Conservation (phyloP, 2,113 vertebrate genomes). For the Alaudala cheleensis region DNA sequence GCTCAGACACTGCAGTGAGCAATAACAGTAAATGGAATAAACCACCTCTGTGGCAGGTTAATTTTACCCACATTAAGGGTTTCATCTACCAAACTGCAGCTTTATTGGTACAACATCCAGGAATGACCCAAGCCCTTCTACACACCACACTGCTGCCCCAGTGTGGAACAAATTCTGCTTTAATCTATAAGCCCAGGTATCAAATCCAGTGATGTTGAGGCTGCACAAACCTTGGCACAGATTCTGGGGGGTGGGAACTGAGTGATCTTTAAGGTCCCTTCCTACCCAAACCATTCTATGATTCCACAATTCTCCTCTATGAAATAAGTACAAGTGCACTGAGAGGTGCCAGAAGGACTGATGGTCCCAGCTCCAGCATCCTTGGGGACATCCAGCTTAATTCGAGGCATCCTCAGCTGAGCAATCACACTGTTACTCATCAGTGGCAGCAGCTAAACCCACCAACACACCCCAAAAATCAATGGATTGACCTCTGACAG, state of each 20-base stretch:
- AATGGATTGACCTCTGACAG: not conserved
- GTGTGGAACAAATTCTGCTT: not conserved
- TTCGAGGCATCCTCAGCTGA: not conserved
- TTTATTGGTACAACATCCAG: not conserved
- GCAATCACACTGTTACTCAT: not conserved
- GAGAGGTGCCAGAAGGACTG: not conserved
- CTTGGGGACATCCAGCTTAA: not conserved
- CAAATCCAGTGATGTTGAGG: accelerated
- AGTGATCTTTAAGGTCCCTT: not conserved
- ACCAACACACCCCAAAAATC: not conserved
- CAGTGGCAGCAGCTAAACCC: not conserved
- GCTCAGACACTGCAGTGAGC: not conserved
- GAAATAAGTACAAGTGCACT: accelerated
- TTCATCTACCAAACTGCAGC: not conserved
- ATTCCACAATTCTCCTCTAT: not conserved
- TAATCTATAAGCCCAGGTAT: not conserved
- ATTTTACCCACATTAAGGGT: not conserved
- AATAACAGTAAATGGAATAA: not conserved
- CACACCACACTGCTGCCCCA: too few relatives aligned
- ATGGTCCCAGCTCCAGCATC: accelerated
- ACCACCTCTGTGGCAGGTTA: not conserved
- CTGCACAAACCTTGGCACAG: not conserved
- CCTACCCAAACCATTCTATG: not conserved
- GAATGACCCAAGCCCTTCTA: not conserved
- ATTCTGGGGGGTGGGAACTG: not conserved